These are phyloP conservation scores for Automeris io DNA, from an alignment of 2,888 invertebrate species.

Conservation along the genomic window DNA sequence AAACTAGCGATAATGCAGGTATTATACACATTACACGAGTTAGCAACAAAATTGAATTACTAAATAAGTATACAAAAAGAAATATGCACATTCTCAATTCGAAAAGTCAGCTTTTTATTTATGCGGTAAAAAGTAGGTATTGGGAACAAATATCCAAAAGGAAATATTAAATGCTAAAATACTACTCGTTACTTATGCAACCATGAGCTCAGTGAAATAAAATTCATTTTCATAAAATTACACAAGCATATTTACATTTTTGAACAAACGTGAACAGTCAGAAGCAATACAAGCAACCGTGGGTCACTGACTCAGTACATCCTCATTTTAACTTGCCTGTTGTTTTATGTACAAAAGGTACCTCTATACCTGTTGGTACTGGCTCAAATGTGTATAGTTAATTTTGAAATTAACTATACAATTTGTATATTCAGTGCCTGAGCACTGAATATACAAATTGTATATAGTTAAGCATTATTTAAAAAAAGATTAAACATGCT, in stretches of 20 bases:
- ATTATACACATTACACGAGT: too few species aligned
- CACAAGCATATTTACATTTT: not conserved
- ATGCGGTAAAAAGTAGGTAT: slow-evolving; percentile 4
- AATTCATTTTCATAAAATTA: not conserved
- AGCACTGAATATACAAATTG: too few species aligned
- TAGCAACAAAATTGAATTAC: too few species aligned
- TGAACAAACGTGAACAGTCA: not conserved
- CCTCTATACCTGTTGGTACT: not conserved
- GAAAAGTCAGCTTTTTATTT: too few species aligned
- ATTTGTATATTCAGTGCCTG: too few species aligned
- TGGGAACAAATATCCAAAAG: slow-evolving; percentile 7
- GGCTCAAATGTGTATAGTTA: not conserved
- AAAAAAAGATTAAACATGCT: too few species aligned
- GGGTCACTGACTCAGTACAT: too few species aligned
- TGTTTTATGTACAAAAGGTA: not conserved
- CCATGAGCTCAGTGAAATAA: not conserved
- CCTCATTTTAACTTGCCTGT: not conserved
- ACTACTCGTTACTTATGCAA: slow-evolving; percentile 3
- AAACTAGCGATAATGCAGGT: too few species aligned
- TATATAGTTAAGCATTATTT: too few species aligned
- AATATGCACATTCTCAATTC: too few species aligned
- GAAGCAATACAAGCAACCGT: not conserved
- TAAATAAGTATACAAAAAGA: too few species aligned
- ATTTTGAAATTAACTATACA: too few species aligned
- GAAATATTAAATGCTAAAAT: slow-evolving; percentile 7